phyloP scores from a whole-genome alignment of 1,140 invertebrate species.

The Radopholus similis region DNA sequence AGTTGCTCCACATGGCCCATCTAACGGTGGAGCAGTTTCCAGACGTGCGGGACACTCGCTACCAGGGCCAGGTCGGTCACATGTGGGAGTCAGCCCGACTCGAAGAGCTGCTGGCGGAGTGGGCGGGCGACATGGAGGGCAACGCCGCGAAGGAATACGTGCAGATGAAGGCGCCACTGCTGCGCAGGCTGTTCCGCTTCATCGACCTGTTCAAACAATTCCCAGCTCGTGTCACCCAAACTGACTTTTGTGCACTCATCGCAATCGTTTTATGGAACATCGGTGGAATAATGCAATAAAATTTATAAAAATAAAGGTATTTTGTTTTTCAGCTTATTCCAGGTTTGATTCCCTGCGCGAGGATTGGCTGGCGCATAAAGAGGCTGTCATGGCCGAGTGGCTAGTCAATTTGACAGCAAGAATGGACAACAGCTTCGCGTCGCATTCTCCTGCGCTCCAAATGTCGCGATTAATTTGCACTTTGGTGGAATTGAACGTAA shows the following conservation, averaged over 20 bases:
- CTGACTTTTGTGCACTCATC: slow-evolving; percentile 1
- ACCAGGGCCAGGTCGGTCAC: neutral
- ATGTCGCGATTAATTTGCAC: neutral
- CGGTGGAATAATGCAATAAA: too few relatives aligned
- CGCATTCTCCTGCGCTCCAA: neutral
- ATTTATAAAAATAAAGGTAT: neutral
- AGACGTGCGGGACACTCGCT: neutral
- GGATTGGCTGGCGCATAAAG: neutral
- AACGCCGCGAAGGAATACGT: slow-evolving; percentile 4
- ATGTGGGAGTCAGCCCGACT: neutral
- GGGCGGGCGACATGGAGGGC: neutral
- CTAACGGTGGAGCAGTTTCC: neutral
- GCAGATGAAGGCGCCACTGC: neutral
- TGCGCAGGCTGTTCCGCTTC: neutral
- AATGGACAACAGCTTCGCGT: too few relatives aligned
- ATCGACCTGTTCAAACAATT: neutral
- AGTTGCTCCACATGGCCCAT: neutral
- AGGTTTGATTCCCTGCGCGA: neutral
- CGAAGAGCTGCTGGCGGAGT: neutral
- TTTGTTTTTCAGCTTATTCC: neutral
- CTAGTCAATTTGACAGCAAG: neutral
- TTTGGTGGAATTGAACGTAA: slow-evolving; percentile 7
- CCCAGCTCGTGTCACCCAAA: neutral
- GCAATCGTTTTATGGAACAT: neutral
- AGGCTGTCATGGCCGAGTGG: neutral